Base-by-base conservation (phyloP, 2,888 invertebrate genomes). In the Cyclophora punctaria region DNA sequence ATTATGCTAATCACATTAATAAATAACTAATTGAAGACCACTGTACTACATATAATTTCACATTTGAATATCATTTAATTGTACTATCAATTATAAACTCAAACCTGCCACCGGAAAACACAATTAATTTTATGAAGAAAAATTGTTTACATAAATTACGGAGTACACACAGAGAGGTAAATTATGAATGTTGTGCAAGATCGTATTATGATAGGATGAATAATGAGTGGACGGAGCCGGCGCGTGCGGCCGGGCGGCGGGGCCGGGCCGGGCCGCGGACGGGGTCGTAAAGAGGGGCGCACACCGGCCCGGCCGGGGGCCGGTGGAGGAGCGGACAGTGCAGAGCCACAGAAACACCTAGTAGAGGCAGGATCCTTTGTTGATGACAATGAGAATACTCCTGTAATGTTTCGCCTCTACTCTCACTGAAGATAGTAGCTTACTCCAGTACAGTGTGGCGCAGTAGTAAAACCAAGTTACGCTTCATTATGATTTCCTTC, bases 1-100 rank as follows among this genome's bases (percentile, higher is more conserved):
- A 59, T 61, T 66, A 70, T 69, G 69, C 59, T 67, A 69, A 70
- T 70, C 50, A 56, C 51, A 52, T 55, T 64, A 66, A 63, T 64
- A 68, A 67, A 65, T 57, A 53, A 57, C 59, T 64, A 64, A 69
- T 67, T 69, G 69, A 64, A 59, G 56, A 68, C 57, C 62, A 57
- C 69, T 60, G 53, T 52, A 48, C 58, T 55, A 48, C 51, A 48
- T 55, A 54, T 61, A 57, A 61, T 59, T 57, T 57, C 55, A 56
- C 51, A 60, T 61, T 61, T 59, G 60, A 61, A 61, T 61, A 61
- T 59, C 56, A 59, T 61, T 61, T 61, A 59, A 61, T 61, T 56
- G 52, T 57, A 53, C 53, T 57, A 59, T 56, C 60, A 59, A 59
- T 61, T 61, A 58, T 59, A 56, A 58, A 51, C 45, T 48, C 48